Conservation (phyloP, 2,888 invertebrate species). For the Epirrita christyi region DNA sequence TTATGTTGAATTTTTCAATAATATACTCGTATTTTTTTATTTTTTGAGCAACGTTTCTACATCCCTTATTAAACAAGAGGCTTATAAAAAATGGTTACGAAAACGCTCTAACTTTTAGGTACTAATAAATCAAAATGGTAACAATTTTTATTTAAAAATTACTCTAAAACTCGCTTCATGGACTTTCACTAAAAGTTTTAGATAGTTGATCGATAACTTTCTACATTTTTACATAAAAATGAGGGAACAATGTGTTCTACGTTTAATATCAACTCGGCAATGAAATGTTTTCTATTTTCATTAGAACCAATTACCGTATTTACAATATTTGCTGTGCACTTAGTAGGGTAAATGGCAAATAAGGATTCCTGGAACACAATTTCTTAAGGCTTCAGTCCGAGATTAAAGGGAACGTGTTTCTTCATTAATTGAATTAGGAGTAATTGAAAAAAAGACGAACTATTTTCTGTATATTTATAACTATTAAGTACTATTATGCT, state of each 20-base stretch:
- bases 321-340: conserved; percentile 23
- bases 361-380: conserved; percentile 22
- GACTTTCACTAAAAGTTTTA: no score
- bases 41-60: no score
- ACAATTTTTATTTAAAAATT: no score
- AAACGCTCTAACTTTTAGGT: no score
- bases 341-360: conserved; percentile 25
- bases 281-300: background rate
- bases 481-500: background rate
- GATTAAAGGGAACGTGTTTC: conserved; percentile 27
- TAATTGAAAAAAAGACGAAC: conserved; percentile 25
- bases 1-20: no score
- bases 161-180: no score
- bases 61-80: no score
- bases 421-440: conserved; percentile 30
- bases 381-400: conserved; percentile 24
- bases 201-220: no score
- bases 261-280: background rate
- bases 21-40: no score
- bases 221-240: background rate
- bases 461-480: no score
- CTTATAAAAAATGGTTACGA: no score
- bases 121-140: no score
- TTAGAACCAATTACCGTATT: conserved; percentile 13
- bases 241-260: background rate